Evolutionary conservation across 2,113 vertebrate species (phyloP).

Genomic region (Chaetura pelagica): DNA sequence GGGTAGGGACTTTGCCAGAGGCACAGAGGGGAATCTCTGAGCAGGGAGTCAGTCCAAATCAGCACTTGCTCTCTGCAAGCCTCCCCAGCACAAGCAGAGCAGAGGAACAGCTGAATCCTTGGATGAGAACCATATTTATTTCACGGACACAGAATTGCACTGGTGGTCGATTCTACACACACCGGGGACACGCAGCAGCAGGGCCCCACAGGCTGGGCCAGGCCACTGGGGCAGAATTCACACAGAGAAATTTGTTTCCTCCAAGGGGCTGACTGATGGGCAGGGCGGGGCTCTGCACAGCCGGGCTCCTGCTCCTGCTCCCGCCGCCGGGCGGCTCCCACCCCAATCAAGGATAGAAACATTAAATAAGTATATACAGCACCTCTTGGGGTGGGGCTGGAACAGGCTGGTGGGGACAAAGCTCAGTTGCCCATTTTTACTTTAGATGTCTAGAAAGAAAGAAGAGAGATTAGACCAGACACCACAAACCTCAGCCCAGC

Average conservation of each 20-base stretch:
- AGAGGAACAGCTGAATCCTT: not conserved
- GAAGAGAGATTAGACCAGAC: not conserved
- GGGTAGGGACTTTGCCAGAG: not conserved
- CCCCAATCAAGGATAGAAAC: conserved; percentile 60
- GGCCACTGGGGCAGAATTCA: conserved; percentile 28
- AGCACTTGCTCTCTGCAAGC: not conserved
- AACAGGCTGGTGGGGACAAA: not conserved
- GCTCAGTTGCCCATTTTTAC: conserved; percentile 98
- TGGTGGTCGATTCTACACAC: conserved; percentile 49
- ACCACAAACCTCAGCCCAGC: not conserved
- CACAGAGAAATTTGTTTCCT: conserved; percentile 59
- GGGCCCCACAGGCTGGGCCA: not conserved
- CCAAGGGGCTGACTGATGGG: not conserved
- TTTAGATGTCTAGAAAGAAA: conserved; percentile 90
- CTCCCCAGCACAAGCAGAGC: fast-evolving
- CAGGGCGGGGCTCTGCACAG: not conserved
- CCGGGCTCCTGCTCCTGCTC: not conserved
- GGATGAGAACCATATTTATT: conserved; percentile 78
- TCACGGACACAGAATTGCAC: conserved; percentile 75
- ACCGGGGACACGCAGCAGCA: conserved; percentile 10
- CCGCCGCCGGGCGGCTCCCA: not conserved
- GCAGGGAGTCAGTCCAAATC: not conserved
- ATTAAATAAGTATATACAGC: conserved; percentile 82
- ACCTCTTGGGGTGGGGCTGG: conserved; percentile 50
- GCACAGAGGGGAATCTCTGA: not conserved